These are phyloP conservation scores for Channa striata DNA, from an alignment of 2,797 vertebrate genomes.

Conservation along the genomic window DNA sequence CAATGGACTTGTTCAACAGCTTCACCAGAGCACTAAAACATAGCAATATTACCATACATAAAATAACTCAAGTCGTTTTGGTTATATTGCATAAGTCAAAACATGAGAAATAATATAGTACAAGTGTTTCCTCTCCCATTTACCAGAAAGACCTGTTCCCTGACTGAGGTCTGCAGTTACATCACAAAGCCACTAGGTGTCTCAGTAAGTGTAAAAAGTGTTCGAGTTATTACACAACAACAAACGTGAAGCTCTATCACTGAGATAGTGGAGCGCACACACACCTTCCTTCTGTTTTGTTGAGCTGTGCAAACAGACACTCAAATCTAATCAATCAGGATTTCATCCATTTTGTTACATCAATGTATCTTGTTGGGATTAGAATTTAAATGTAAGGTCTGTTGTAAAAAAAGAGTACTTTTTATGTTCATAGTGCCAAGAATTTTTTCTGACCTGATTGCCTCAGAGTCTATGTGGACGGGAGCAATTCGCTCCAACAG, in stretches of 20 bases:
- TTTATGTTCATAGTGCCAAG: neutral
- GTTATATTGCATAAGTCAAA: neutral
- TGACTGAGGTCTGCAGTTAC: slow-evolving; percentile 58
- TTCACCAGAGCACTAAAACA: slow-evolving; percentile 94
- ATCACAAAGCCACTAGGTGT: slow-evolving; percentile 77
- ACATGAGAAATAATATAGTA: slow-evolving; percentile 1
- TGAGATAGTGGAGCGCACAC: slow-evolving; percentile 20
- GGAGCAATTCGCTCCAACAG: slow-evolving; percentile 98
- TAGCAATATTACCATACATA: slow-evolving; percentile 5
- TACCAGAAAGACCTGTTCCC: slow-evolving; percentile 48
- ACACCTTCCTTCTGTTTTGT: slow-evolving; percentile 4
- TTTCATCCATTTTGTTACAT: slow-evolving; percentile 5
- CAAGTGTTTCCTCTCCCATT: slow-evolving; percentile 36
- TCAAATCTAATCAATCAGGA: neutral
- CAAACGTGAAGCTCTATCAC: slow-evolving; percentile 22
- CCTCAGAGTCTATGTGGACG: slow-evolving; percentile 99
- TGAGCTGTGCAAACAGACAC: neutral
- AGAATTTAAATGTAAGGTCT: neutral
- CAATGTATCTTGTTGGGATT: neutral
- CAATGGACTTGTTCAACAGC: slow-evolving; percentile 98
- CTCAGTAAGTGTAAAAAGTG: slow-evolving; percentile 75
- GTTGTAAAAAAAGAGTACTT: neutral
- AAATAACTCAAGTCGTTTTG: neutral
- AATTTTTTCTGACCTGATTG: slow-evolving; percentile 91
- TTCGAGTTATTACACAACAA: slow-evolving; percentile 69